Evolutionary conservation across 2,113 vertebrate genomes (phyloP).

Genomic region (Numenius arquata): DNA sequence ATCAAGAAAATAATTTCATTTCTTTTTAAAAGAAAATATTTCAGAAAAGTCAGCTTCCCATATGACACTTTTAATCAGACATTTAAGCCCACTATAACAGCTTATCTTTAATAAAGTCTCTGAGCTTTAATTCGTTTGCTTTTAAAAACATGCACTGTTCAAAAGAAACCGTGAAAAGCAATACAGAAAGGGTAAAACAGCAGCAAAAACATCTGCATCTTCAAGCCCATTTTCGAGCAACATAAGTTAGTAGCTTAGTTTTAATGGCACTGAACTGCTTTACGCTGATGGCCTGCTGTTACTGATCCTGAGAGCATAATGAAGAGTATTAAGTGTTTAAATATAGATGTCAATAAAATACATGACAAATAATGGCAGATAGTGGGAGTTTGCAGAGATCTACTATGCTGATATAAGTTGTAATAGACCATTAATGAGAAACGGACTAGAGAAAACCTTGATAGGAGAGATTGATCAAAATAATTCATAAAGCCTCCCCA

Average conservation of each 20-base stretch:
- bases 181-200: background rate
- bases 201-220: constrained; percentile 9
- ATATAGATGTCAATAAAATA: constrained; percentile 51
- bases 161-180: background rate
- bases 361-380: background rate
- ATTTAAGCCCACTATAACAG: background rate
- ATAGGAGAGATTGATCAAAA: constrained; percentile 19
- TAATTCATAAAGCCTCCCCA: background rate
- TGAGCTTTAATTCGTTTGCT: background rate
- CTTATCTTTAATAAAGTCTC: background rate
- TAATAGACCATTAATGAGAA: constrained; percentile 10
- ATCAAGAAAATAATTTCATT: background rate
- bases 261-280: constrained; percentile 43
- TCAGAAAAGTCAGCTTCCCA: background rate
- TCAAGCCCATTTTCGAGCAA: background rate
- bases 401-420: background rate
- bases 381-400: background rate
- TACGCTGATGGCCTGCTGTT: constrained; percentile 31
- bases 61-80: background rate
- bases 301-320: constrained; percentile 34
- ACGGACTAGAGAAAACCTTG: background rate
- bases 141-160: background rate
- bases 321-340: constrained; percentile 52
- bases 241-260: constrained; percentile 35
- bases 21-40: background rate